Evolutionary conservation across 2,888 invertebrate genomes (phyloP).

Genomic region (Acanthococcus lagerstroemiae): DNA sequence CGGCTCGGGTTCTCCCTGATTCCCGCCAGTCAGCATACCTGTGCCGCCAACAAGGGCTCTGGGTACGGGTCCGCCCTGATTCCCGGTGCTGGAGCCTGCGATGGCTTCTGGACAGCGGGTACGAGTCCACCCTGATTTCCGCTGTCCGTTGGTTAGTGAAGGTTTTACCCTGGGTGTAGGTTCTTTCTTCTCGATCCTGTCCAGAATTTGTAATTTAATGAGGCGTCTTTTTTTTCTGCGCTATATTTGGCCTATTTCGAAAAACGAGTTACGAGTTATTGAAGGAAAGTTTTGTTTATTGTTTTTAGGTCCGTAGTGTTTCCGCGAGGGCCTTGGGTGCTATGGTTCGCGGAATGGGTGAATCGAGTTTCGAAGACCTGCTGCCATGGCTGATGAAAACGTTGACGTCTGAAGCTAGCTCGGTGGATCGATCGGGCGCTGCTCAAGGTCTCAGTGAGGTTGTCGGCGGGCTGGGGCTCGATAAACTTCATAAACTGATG

Average conservation of each 20-base stretch:
- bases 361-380: conserved; percentile 88
- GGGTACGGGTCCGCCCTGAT: too few relatives aligned
- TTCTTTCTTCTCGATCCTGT: too few relatives aligned
- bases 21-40: too few relatives aligned
- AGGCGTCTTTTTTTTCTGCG: too few relatives aligned
- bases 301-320: conserved; percentile 67
- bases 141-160: too few relatives aligned
- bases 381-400: conserved; percentile 98
- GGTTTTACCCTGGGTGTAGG: too few relatives aligned
- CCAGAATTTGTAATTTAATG: too few relatives aligned
- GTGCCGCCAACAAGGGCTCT: too few relatives aligned
- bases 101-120: too few relatives aligned
- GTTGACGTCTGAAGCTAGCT: conserved; percentile 84
- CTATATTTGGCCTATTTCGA: background rate
- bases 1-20: too few relatives aligned
- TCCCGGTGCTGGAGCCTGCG: too few relatives aligned
- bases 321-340: conserved; percentile 93
- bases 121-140: too few relatives aligned
- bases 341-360: conserved; percentile 96
- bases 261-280: background rate
- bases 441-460: conserved; percentile 97
- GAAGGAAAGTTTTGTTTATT: background rate
- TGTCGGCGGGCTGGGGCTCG: conserved; percentile 88
- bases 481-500: conserved; percentile 92
- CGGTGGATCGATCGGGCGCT: conserved; percentile 91